Percentiles rank a stretch among this genome's conserved stretches.
phyloP scores from a whole-genome alignment of 2,888 invertebrate species.

The Synergus laeviventris region DNA sequence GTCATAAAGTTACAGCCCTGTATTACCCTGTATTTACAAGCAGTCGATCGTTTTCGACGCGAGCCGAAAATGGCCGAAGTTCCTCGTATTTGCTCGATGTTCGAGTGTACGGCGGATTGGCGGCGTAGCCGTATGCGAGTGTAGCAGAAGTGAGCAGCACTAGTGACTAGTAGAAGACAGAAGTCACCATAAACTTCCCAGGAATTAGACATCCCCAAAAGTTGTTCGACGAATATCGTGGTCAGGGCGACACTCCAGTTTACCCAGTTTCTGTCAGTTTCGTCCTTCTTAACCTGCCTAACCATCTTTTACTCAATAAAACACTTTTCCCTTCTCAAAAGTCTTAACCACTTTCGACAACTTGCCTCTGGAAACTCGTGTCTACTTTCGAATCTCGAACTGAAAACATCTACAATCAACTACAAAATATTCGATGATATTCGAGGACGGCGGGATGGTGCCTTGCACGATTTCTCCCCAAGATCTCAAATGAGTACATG shows the following conservation, averaged over 20 bases:
- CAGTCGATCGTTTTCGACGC: neutral
- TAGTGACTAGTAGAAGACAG: neutral
- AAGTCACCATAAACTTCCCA: constrained; percentile 1
- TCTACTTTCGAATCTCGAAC: neutral
- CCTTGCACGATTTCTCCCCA: neutral
- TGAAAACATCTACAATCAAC: neutral
- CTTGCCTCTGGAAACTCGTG: neutral
- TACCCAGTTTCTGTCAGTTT: neutral
- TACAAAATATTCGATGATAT: neutral
- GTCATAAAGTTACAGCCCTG: neutral
- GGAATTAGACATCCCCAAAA: constrained; percentile 1
- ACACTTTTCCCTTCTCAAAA: neutral
- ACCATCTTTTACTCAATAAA: neutral
- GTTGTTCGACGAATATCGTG: constrained; percentile 11
- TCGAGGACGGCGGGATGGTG: neutral
- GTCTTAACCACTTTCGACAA: neutral
- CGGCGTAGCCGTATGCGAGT: too few relatives aligned
- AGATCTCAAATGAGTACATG: neutral
- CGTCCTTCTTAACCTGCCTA: neutral
- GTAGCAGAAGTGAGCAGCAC: neutral
- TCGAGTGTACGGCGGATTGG: too few relatives aligned
- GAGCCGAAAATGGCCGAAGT: constrained; percentile 2
- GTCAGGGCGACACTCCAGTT: neutral
- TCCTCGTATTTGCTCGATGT: neutral
- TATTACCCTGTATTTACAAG: constrained; percentile 10